These are phyloP conservation scores for Anableps anableps DNA, from an alignment of 2,797 vertebrate genomes.

Conservation along the genomic window DNA sequence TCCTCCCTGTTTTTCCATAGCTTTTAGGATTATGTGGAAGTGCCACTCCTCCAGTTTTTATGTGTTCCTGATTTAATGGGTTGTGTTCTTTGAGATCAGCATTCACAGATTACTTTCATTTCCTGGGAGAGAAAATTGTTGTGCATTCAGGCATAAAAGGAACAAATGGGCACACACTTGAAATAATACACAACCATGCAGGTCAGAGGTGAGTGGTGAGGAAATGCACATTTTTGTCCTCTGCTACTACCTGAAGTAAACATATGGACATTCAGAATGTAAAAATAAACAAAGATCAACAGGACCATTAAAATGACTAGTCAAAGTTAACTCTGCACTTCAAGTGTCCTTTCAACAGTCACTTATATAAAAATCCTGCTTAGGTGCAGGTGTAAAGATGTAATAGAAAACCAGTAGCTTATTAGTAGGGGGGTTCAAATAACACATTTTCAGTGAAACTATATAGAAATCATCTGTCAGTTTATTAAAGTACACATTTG, in stretches of 20 bases:
- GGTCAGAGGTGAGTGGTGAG: constrained; percentile 24
- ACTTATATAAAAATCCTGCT: background rate
- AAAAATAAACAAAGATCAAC: constrained; percentile 21
- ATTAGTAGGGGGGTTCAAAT: background rate
- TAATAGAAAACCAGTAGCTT: background rate
- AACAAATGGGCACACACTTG: constrained; percentile 23
- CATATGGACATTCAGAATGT: constrained; percentile 27
- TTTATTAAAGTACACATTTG: background rate
- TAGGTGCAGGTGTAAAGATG: background rate
- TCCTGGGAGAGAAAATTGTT: constrained; percentile 43
- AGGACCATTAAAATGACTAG: constrained; percentile 11
- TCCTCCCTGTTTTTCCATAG: background rate
- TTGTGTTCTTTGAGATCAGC: constrained; percentile 33
- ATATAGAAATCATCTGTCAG: background rate
- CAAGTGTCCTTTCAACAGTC: background rate
- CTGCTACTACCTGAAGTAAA: constrained; percentile 21
- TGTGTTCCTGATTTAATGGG: constrained; percentile 35
- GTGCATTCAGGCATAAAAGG: constrained; percentile 45
- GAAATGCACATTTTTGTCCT: constrained; percentile 21
- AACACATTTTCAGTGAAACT: background rate
- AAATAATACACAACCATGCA: constrained; percentile 11
- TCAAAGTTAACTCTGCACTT: background rate
- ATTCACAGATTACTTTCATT: constrained; percentile 50
- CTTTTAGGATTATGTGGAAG: constrained; percentile 22
- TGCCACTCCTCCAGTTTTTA: constrained; percentile 18